These are phyloP conservation scores for Drosophila aff. DNA, from an alignment of 1,140 invertebrate species.

Conservation along the genomic window DNA sequence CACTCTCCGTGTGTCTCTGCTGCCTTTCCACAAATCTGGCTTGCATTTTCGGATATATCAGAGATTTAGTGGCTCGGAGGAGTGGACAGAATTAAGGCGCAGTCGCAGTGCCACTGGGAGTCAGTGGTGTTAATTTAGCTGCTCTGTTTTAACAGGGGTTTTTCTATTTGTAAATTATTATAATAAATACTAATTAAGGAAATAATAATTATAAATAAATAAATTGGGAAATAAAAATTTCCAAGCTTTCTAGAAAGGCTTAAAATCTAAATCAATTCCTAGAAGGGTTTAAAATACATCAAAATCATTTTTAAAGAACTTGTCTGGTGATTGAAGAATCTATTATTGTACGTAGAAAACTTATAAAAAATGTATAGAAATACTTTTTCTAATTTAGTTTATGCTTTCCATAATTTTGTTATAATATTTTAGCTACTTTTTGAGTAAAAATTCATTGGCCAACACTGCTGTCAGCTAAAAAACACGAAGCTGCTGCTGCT, in stretches of 20 bases:
- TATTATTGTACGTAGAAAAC: no score
- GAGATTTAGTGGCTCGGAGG: constrained; percentile 73
- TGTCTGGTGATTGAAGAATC: no score
- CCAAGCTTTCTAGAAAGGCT: no score
- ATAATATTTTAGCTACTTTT: background rate
- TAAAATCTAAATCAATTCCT: no score
- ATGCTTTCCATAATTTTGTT: no score
- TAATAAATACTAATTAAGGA: background rate
- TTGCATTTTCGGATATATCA: constrained; percentile 82
- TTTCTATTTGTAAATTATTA: background rate
- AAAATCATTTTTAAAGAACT: rapidly evolving
- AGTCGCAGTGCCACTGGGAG: constrained; percentile 65
- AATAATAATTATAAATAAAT: background rate
- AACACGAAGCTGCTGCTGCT: constrained; percentile 16
- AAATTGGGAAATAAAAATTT: no score
- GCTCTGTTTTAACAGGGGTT: background rate
- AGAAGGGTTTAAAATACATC: background rate
- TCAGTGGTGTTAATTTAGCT: constrained; percentile 35
- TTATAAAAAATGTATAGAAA: no score
- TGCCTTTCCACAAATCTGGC: constrained; percentile 50
- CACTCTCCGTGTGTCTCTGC: background rate
- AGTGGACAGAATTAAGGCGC: constrained; percentile 77
- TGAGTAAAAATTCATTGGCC: background rate
- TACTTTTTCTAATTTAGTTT: no score
- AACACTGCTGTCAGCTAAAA: constrained; percentile 25